Evolutionary conservation across 1,140 invertebrate genomes (phyloP), one percentile per base, ranked within the genome.

Genomic region (Dreissena rostriformis): DNA sequence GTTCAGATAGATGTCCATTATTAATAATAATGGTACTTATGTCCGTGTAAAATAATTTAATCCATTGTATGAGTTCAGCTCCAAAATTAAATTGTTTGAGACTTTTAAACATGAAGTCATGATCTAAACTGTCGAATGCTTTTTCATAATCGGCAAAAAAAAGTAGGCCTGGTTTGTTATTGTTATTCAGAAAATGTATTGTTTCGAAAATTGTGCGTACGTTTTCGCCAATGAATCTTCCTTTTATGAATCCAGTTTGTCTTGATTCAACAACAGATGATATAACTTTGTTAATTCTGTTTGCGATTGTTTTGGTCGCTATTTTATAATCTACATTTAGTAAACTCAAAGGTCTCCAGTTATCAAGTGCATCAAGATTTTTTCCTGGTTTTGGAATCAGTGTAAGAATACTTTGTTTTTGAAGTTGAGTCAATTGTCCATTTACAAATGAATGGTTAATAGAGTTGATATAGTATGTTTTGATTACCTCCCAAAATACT

Each of bases 301-400:
- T 74, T 70, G 67, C 67, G 2, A 70, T 28, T 29, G 26, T 14
- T 14, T 28, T 28, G n/a, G 29, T 29, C 7, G 71, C 71, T n/a
- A 74, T 74, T 55, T 74, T 74, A 24, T 74, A 74, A 74, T 53
- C 10, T 10, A 74, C 24, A 74, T 74, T 74, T 19, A 55, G 19
- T 74, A 74, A 74, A 19, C 17, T 67, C 24, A 83, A 68, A 52
- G 71, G 81, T 19, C 81, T 22, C 61, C 61, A 83, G 49, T 83
- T 76, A 53, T n/a, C 49, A 15, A 83, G 5, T 15, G 11, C 39
- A 67, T 28, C 29, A 5, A 14, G 14, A 67, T 75, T 28, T 19
- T 65, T 71, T 17, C 70, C 39, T 14, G 19, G 24, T 75, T 83
- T 83, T 65, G 73, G 71, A 24, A 68, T 67, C 7, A 75, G 49